A percentile compares a stretch with the other conserved stretches of the same genome.
phyloP scores from a whole-genome alignment of 2,888 invertebrate genomes.

The Slavum lentiscoides region DNA sequence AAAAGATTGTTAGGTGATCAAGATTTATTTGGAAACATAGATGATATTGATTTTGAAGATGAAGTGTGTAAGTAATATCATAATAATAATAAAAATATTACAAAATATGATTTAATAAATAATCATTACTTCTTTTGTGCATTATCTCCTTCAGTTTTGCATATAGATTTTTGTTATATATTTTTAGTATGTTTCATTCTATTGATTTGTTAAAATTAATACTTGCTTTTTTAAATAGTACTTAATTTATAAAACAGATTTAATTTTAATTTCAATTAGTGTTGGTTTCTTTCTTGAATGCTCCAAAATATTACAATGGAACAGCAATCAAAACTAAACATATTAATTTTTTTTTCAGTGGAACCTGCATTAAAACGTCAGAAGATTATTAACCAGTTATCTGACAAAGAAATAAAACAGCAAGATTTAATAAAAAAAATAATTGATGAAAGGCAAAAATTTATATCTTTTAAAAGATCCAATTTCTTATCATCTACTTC shows the following conservation, averaged over 20 bases:
- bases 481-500: constrained; percentile 38
- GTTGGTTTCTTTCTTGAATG: too few species aligned
- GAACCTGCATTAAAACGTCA: constrained; percentile 33
- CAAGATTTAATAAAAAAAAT: constrained; percentile 40
- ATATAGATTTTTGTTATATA: too few species aligned
- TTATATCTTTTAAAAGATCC: constrained; percentile 27
- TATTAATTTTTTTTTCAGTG: constrained; percentile 15
- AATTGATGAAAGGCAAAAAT: constrained; percentile 36
- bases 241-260: too few species aligned
- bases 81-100: background rate
- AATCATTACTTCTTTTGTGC: too few species aligned
- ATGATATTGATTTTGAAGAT: constrained; percentile 68
- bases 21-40: constrained; percentile 73
- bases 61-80: constrained; percentile 53
- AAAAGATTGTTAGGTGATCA: constrained; percentile 65
- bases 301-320: too few species aligned
- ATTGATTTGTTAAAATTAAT: too few species aligned
- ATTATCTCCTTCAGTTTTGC: too few species aligned
- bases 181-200: too few species aligned
- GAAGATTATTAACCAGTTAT: constrained; percentile 25
- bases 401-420: constrained; percentile 46
- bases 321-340: too few species aligned
- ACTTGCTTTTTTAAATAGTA: too few species aligned
- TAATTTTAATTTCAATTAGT: too few species aligned
- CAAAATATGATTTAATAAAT: background rate